Evolutionary conservation across 2,113 vertebrate genomes (phyloP).

Genomic region (Gallinago jamesoni): DNA sequence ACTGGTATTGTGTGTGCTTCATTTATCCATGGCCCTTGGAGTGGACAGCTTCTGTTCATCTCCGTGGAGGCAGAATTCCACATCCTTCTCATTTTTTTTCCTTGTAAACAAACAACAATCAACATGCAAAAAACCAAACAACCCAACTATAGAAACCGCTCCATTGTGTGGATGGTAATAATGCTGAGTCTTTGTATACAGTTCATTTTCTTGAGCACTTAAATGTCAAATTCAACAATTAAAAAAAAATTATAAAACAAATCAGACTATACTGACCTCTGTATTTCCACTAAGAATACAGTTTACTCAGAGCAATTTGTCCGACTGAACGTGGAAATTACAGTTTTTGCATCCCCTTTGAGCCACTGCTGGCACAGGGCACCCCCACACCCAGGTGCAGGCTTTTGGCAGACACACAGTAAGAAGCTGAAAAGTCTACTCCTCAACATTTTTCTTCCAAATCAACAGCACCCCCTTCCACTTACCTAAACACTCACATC

Average conservation of each 20-base stretch:
- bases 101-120: not conserved
- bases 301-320: not conserved
- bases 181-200: not conserved
- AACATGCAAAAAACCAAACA: not conserved
- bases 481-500: not conserved
- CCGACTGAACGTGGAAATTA: not conserved
- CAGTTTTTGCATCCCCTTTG: not conserved
- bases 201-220: not conserved
- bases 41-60: not conserved
- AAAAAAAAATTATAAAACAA: not conserved
- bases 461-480: not conserved
- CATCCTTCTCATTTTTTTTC: not conserved
- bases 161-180: not conserved
- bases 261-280: fast-evolving
- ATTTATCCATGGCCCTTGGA: not conserved
- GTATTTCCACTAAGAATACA: not conserved
- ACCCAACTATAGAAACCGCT: not conserved
- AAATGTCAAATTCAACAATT: not conserved
- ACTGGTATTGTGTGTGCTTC: not conserved
- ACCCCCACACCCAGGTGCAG: not conserved
- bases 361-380: not conserved
- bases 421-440: not conserved
- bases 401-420: not conserved
- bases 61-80: not conserved
- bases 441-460: not conserved